Evolutionary conservation across 2,797 vertebrate species (phyloP).

Genomic region (Mycteria americana): DNA sequence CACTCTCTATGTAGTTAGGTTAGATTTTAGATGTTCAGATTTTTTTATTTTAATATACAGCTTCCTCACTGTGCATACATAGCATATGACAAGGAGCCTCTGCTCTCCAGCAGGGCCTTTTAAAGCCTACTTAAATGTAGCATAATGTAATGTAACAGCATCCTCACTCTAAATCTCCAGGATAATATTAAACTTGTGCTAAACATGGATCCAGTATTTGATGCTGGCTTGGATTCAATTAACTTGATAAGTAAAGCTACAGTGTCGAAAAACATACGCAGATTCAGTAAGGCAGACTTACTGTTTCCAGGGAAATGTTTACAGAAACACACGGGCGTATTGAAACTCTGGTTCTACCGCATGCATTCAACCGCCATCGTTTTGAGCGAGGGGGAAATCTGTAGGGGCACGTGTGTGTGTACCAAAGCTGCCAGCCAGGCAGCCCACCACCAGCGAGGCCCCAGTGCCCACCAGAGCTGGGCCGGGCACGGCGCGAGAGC

Average conservation of each 20-base stretch:
- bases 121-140: neutral
- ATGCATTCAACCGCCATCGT: neutral
- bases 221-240: neutral
- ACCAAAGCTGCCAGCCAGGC: neutral
- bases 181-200: neutral
- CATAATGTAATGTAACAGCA: neutral
- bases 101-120: neutral
- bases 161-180: neutral
- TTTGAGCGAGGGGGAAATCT: fast-evolving
- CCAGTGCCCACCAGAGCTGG: neutral
- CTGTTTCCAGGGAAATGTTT: neutral
- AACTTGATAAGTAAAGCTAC: neutral
- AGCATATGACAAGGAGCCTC: neutral
- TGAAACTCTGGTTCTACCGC: neutral
- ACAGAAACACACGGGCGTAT: neutral
- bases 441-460: neutral
- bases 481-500: too few relatives aligned
- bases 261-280: neutral
- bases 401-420: too few relatives aligned
- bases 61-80: neutral
- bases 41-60: neutral
- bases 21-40: neutral
- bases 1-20: neutral
- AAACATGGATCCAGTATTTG: neutral
- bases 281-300: neutral